Conservation (phyloP, 2,888 invertebrate species). For the Rhagophthalmus giganteus region DNA sequence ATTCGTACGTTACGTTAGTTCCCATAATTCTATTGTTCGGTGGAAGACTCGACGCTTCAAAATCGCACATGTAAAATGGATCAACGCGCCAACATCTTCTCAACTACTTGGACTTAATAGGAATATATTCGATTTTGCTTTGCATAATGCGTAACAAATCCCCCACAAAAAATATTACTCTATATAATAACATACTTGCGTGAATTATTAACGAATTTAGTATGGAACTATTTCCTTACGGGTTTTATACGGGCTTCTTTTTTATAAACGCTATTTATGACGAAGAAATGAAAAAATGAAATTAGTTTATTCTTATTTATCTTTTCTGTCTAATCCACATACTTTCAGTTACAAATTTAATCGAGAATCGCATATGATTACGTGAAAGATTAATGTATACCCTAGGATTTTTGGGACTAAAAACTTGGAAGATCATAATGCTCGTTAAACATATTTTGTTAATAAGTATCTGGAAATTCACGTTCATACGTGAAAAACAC, state of each 20-base stretch:
- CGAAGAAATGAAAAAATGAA: conserved; percentile 5
- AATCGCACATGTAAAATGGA: conserved; percentile 31
- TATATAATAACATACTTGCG: too few relatives aligned
- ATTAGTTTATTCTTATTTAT: too few relatives aligned
- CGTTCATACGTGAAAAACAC: too few relatives aligned
- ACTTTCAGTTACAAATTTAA: too few relatives aligned
- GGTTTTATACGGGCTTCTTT: background rate
- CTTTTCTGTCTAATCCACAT: too few relatives aligned
- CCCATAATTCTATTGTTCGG: conserved; percentile 48
- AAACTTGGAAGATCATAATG: too few relatives aligned
- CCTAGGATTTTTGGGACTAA: too few relatives aligned
- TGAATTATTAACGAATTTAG: background rate
- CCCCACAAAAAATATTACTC: too few relatives aligned
- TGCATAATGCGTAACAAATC: background rate
- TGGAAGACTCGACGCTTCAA: conserved; percentile 28
- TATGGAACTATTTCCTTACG: background rate
- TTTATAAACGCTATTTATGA: background rate
- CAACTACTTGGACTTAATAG: conserved; percentile 14
- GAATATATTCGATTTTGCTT: background rate
- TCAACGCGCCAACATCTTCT: conserved; percentile 21
- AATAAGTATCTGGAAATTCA: too few relatives aligned
- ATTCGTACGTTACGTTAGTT: conserved; percentile 46
- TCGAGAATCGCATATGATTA: too few relatives aligned
- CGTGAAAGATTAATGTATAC: too few relatives aligned
- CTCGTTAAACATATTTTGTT: too few relatives aligned